These are phyloP conservation scores for Carcharodon carcharias DNA, from an alignment of 2,797 vertebrate genomes.

Conservation along the genomic window DNA sequence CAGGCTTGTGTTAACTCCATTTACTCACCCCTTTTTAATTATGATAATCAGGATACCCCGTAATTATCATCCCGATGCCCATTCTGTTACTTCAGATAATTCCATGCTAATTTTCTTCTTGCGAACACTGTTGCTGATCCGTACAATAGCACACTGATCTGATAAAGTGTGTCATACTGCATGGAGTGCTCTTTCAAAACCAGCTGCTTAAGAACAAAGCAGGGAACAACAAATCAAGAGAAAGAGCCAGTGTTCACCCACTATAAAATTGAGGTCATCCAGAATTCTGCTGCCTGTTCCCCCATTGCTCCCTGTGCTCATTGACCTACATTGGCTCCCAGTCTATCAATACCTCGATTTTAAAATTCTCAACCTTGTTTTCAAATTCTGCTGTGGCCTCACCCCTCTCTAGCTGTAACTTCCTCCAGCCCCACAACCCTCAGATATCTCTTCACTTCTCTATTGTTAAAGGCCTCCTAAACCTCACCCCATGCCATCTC, in stretches of 20 bases:
- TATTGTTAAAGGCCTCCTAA: too few relatives aligned
- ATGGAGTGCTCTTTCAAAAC: not conserved
- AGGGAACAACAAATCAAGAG: not conserved
- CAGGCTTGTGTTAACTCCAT: not conserved
- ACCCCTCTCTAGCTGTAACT: too few relatives aligned
- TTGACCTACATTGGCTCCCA: not conserved
- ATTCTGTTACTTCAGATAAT: not conserved
- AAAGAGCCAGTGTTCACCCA: not conserved
- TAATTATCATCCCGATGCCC: not conserved
- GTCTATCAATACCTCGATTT: not conserved
- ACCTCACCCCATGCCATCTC: too few relatives aligned
- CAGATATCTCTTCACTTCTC: not conserved
- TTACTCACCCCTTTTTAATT: conserved; percentile 20
- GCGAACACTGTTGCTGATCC: not conserved
- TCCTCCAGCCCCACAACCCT: not conserved
- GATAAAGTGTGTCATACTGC: not conserved
- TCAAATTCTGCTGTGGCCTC: not conserved
- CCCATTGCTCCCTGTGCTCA: not conserved
- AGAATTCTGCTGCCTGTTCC: not conserved
- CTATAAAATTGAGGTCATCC: not conserved
- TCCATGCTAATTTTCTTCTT: not conserved
- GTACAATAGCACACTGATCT: not conserved
- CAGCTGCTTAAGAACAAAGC: not conserved
- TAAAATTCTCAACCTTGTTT: not conserved
- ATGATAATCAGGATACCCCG: not conserved